Conservation (phyloP, 2,113 vertebrate genomes). For the Neogale vison region DNA sequence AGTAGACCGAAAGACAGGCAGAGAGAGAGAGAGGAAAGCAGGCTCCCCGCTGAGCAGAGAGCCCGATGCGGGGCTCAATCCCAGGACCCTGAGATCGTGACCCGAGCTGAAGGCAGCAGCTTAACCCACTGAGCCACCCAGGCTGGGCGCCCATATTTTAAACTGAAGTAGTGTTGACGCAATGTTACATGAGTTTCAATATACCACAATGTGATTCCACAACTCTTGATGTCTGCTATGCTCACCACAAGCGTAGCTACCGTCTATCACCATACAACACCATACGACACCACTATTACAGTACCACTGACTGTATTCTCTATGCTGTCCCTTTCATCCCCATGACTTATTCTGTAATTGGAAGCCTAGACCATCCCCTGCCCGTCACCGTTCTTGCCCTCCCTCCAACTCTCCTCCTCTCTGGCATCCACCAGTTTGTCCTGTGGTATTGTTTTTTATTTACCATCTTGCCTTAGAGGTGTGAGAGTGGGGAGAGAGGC, state of each 20-base stretch:
- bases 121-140: too few species aligned
- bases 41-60: too few species aligned
- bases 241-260: background rate
- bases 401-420: background rate
- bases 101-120: too few species aligned
- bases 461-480: background rate
- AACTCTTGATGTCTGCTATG: background rate
- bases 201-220: background rate
- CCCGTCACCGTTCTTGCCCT: background rate
- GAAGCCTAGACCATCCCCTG: background rate
- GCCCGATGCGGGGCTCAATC: too few species aligned
- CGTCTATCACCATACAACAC: background rate
- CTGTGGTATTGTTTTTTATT: background rate
- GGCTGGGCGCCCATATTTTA: constrained; percentile 62
- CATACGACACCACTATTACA: background rate
- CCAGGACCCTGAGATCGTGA: too few species aligned
- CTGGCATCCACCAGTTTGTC: background rate
- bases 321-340: background rate
- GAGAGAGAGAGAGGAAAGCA: too few species aligned
- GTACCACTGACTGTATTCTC: background rate
- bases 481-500: background rate
- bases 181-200: background rate
- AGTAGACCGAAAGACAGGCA: too few species aligned
- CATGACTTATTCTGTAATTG: background rate
- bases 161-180: background rate